phyloP scores from a whole-genome alignment of 2,888 invertebrate species.

The Ormyrus thymus region DNA sequence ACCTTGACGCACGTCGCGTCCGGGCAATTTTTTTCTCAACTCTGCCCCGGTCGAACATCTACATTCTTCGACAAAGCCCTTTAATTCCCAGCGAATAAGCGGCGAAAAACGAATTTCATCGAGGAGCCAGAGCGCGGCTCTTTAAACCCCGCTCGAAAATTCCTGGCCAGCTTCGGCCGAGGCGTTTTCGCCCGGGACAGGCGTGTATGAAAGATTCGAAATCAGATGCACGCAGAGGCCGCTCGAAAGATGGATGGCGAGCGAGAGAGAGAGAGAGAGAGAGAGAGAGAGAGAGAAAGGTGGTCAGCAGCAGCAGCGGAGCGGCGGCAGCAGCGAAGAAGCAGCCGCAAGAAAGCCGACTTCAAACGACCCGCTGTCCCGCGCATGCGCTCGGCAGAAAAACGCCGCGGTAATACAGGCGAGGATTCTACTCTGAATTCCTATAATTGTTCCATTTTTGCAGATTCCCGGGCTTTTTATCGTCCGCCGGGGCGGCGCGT shows the following conservation, averaged over 20 bases:
- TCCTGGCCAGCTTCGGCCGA: too few relatives aligned
- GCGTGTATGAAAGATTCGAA: slow-evolving; percentile 41
- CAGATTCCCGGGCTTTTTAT: slow-evolving; percentile 71
- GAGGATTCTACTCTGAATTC: slow-evolving; percentile 70
- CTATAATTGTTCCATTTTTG: slow-evolving; percentile 74
- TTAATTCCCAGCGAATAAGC: slow-evolving; percentile 6
- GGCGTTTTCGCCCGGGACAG: slow-evolving; percentile 11
- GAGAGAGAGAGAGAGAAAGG: slow-evolving; percentile 49
- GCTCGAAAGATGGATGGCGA: slow-evolving; percentile 56
- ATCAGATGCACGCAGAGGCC: slow-evolving; percentile 57
- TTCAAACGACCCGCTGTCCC: slow-evolving; percentile 72
- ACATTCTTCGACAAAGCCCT: background rate
- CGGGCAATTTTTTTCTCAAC: too few relatives aligned
- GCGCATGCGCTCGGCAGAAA: slow-evolving; percentile 62
- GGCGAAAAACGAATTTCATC: background rate
- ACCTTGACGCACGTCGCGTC: too few relatives aligned
- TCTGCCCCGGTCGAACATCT: too few relatives aligned
- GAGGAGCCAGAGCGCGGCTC: background rate
- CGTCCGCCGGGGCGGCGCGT: background rate
- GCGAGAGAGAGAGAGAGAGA: slow-evolving; percentile 27
- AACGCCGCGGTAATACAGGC: slow-evolving; percentile 10
- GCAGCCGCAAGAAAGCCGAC: slow-evolving; percentile 63
- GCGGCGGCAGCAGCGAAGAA: slow-evolving; percentile 36
- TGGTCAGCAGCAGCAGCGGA: slow-evolving; percentile 27
- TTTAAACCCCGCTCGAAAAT: background rate